Conservation (phyloP, 2,888 invertebrate species). For the Ornithoptera priamus region DNA sequence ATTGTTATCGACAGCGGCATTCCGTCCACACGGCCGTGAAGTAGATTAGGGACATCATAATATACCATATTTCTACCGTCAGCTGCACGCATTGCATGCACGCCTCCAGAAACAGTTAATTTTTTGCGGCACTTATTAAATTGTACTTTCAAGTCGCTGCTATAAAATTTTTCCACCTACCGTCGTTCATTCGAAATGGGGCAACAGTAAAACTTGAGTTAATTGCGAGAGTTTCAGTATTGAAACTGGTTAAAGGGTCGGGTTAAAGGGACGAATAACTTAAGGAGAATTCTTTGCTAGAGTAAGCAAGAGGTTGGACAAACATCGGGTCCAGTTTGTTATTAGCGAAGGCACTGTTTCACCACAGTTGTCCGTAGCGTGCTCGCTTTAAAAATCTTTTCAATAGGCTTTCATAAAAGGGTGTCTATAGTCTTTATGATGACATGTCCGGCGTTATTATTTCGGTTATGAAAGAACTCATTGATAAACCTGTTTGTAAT, state of each 20-base stretch:
- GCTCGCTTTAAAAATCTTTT: conserved; percentile 45
- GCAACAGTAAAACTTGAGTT: conserved; percentile 43
- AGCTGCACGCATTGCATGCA: conserved; percentile 73
- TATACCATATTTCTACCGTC: conserved; percentile 75
- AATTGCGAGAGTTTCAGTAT: conserved; percentile 64
- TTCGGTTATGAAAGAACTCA: conserved; percentile 18
- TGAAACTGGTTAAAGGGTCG: conserved; percentile 54
- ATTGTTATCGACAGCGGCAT: conserved; percentile 75
- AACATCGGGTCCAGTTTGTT: conserved; percentile 54
- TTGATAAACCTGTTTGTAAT: conserved; percentile 24
- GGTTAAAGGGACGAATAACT: conserved; percentile 63
- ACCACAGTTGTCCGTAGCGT: conserved; percentile 47
- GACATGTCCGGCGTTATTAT: conserved; percentile 26
- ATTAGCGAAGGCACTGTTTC: conserved; percentile 64
- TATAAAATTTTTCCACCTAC: conserved; percentile 34
- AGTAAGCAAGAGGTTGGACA: conserved; percentile 49
- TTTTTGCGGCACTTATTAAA: conserved; percentile 54
- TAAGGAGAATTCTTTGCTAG: conserved; percentile 63
- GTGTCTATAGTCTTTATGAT: conserved; percentile 43
- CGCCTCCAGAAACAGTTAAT: conserved; percentile 39
- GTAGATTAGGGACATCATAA: conserved; percentile 79
- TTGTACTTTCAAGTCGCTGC: conserved; percentile 38
- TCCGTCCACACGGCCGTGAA: conserved; percentile 69
- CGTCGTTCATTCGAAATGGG: conserved; percentile 42
- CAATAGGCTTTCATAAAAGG: conserved; percentile 62